Conservation (phyloP, 2,113 vertebrate species). For the Cygnus buccinator region DNA sequence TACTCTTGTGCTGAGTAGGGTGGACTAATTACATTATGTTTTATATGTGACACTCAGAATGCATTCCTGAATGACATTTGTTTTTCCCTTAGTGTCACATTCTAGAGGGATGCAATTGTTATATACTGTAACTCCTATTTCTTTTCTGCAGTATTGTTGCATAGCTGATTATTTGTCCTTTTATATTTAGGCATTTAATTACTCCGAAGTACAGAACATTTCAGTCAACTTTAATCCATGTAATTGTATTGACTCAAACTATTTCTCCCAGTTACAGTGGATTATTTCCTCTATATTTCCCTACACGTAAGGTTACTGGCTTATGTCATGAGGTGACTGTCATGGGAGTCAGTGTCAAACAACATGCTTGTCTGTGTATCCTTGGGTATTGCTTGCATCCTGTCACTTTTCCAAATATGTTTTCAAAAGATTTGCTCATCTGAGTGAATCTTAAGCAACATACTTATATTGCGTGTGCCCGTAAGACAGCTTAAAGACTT, state of each 20-base stretch:
- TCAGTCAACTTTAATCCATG: neutral
- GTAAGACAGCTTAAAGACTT: neutral
- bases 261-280: neutral
- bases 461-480: slow-evolving; percentile 15
- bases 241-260: neutral
- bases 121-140: neutral
- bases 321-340: neutral
- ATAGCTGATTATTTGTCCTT: neutral
- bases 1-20: neutral
- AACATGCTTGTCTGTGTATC: neutral
- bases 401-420: neutral
- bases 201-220: neutral
- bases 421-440: neutral
- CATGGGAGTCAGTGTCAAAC: neutral
- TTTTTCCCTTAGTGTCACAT: neutral
- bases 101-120: neutral
- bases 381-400: neutral
- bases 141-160: neutral
- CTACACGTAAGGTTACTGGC: neutral
- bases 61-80: neutral
- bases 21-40: neutral
- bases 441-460: neutral
- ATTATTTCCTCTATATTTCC: neutral
- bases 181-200: neutral
- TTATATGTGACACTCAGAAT: neutral